phyloP scores from a whole-genome alignment of 2,888 invertebrate species.

The Eilema griseolum region DNA sequence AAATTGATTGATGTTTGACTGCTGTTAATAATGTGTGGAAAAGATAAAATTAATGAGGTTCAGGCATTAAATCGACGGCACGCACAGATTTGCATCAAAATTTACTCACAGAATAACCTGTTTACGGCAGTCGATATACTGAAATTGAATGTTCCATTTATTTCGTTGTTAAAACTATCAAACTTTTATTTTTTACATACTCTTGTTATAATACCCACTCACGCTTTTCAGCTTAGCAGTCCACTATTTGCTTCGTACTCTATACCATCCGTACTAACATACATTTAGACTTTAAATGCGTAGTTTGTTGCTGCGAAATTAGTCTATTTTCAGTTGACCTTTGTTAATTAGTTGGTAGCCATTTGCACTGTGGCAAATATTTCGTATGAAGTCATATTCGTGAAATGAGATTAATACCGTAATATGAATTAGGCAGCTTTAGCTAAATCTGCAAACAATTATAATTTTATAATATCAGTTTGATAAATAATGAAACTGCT shows the following conservation, averaged over 20 bases:
- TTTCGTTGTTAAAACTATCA: neutral
- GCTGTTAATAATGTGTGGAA: constrained; percentile 43
- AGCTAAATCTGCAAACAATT: constrained; percentile 51
- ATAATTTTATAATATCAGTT: constrained; percentile 29
- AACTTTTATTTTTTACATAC: no score
- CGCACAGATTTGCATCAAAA: constrained; percentile 14
- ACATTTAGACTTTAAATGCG: constrained; percentile 16
- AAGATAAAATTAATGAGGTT: constrained; percentile 37
- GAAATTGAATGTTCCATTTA: neutral
- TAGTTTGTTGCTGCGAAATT: constrained; percentile 48
- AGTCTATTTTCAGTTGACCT: constrained; percentile 47
- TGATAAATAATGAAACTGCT: neutral
- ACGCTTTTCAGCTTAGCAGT: neutral
- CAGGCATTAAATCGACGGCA: constrained; percentile 1
- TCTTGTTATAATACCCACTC: neutral
- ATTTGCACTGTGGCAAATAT: constrained; percentile 48
- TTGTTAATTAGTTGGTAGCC: constrained; percentile 56
- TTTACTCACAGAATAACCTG: neutral
- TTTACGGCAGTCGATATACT: neutral
- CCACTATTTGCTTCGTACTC: neutral
- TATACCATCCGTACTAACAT: constrained; percentile 3
- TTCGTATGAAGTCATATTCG: constrained; percentile 45
- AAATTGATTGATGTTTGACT: constrained; percentile 51
- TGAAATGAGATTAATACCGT: constrained; percentile 56
- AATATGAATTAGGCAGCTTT: constrained; percentile 53